Base-by-base conservation (phyloP, 2,113 vertebrate genomes). In the Halcyon senegalensis region DNA sequence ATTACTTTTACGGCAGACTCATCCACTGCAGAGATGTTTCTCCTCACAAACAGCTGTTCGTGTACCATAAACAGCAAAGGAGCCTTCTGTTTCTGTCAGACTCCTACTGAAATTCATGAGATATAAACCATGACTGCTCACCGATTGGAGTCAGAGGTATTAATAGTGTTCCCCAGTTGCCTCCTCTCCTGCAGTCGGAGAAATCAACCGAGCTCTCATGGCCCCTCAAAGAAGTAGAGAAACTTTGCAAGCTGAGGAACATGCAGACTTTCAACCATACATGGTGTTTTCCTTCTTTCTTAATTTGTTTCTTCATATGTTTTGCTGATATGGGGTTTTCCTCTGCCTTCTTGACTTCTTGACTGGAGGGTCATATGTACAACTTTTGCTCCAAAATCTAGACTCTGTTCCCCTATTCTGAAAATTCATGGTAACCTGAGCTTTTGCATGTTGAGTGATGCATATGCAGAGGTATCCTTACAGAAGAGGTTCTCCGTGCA, bases 21-120 rank as follows among this genome's bases (percentile, higher is more conserved):
- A 69, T 55, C 92, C 8, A 1, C 43, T 73, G 69, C 28, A 78
- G 87, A 78, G 23, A 35, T 1, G 30, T 64, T 90, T 88, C 44
- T 68, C 33, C 18, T 92, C 48, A 90, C 8, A 3, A 73, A 44
- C 79, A 94, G 78, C 84, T 96, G 84, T 50, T 90, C 21, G 14
- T 76, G 62, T 16, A 20, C 64, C 90, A 68, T 44, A 67, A 93
- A 82, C 84, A 84, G 92, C 55, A 89, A 94, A 90, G 66, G 19
- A 93, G 69, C 73, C 70, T 93, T 94, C 91, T 96, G 89, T 90
- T 94, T 81, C 78, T 84, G 19, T 46, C 58, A 53, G 53, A 48
- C 25, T 87, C 55, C 89, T 72, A 63, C 82, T 76, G 72, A 91
- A 76, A 89, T 90, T 73, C 50, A 63, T 59, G 82, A 93, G 87